Conservation (phyloP, 2,888 invertebrate genomes). For the Barypeithes pellucidus region DNA sequence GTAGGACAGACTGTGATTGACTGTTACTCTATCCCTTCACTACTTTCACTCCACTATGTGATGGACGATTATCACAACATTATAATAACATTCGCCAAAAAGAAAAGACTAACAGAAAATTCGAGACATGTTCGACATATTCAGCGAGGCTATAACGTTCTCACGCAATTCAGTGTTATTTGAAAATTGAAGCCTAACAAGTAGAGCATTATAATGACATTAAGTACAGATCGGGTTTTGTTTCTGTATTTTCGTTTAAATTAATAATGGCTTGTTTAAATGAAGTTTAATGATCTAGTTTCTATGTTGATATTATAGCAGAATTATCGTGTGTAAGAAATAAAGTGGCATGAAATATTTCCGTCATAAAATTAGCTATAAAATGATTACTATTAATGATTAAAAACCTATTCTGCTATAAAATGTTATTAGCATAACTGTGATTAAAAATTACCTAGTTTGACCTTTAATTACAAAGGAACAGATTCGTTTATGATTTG, state of each 20-base stretch:
- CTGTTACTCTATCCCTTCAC: too few species aligned
- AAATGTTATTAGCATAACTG: too few species aligned
- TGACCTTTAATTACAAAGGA: too few species aligned
- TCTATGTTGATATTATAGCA: neutral
- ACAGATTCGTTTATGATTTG: too few species aligned
- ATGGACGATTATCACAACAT: too few species aligned
- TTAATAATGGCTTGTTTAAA: slow-evolving; percentile 21
- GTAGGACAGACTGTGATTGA: too few species aligned
- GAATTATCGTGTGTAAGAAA: neutral
- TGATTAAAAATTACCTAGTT: too few species aligned
- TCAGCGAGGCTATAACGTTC: slow-evolving; percentile 29
- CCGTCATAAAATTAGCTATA: slow-evolving; percentile 3
- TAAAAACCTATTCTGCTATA: too few species aligned
- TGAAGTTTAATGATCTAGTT: slow-evolving; percentile 30
- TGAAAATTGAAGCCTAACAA: slow-evolving; percentile 38
- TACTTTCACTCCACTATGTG: too few species aligned
- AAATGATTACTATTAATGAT: too few species aligned
- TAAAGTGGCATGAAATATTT: neutral
- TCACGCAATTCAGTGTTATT: slow-evolving; percentile 42
- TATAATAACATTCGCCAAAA: too few species aligned
- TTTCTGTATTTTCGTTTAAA: slow-evolving; percentile 26
- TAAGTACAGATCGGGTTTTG: slow-evolving; percentile 25
- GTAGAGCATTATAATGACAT: slow-evolving; percentile 38
- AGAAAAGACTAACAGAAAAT: neutral
- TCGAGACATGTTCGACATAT: slow-evolving; percentile 20